phyloP scores from a whole-genome alignment of 1,140 invertebrate species.

The Proctacanthus coquilletti region DNA sequence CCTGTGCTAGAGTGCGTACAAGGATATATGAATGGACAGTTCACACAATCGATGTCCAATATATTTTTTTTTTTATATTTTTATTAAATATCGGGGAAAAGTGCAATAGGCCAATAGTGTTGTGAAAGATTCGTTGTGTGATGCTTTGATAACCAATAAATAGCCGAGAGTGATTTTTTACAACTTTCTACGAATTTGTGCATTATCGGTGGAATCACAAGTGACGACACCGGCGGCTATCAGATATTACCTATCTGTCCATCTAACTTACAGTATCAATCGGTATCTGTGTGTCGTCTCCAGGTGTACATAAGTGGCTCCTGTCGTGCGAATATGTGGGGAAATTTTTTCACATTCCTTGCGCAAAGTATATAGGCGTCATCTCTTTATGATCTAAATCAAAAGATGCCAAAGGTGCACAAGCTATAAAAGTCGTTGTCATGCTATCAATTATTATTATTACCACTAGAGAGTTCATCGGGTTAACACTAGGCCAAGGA shows the following conservation, averaged over 20 bases:
- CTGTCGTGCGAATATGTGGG: not conserved
- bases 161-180: no score
- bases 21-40: not conserved
- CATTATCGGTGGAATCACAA: conserved; percentile 1
- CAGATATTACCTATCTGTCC: not conserved
- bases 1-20: not conserved
- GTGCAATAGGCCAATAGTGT: not conserved
- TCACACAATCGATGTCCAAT: not conserved
- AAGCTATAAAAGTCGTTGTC: conserved; percentile 1
- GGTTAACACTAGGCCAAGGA: not conserved
- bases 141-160: no score
- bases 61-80: not conserved
- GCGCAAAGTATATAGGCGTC: no score
- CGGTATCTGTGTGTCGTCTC: not conserved
- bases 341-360: not conserved
- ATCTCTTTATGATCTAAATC: not conserved
- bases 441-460: not conserved
- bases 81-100: not conserved
- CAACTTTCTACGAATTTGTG: no score
- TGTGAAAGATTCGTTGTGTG: no score
- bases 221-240: not conserved
- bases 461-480: not conserved
- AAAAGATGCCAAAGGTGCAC: not conserved
- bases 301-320: no score
- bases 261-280: not conserved